Conservation (phyloP, 2,113 vertebrate species). For the Furnarius figulus region DNA sequence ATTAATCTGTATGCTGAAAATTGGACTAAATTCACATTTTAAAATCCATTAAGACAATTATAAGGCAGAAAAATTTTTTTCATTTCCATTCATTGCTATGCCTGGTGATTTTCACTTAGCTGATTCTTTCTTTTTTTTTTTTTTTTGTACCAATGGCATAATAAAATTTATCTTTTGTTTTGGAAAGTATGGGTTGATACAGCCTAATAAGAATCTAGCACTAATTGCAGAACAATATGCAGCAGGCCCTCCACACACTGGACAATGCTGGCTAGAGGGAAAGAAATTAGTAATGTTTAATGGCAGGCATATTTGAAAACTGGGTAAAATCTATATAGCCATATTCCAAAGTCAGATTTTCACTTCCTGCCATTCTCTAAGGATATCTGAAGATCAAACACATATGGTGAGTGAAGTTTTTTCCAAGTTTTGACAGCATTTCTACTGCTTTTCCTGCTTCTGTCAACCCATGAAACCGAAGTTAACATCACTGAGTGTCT, state of each 20-base stretch:
- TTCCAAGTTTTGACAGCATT: neutral
- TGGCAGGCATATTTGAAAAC: neutral
- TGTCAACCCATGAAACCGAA: neutral
- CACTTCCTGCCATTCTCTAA: neutral
- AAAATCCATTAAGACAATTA: constrained; percentile 15
- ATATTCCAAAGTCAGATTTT: neutral
- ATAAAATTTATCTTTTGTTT: neutral
- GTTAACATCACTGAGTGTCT: neutral
- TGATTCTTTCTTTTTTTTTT: neutral
- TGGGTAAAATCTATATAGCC: neutral
- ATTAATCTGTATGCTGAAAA: neutral
- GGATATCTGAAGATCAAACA: neutral
- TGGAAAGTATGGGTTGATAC: neutral
- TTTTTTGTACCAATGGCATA: neutral
- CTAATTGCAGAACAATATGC: neutral
- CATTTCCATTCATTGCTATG: neutral
- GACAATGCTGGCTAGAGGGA: neutral
- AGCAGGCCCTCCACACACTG: neutral
- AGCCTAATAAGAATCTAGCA: neutral
- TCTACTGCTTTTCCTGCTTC: neutral
- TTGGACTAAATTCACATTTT: neutral
- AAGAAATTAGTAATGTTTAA: neutral
- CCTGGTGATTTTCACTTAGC: neutral
- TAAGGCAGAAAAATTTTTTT: neutral
- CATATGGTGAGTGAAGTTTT: neutral